Base-by-base conservation (phyloP, 1,140 invertebrate genomes). In the Lanistes nyassanus region DNA sequence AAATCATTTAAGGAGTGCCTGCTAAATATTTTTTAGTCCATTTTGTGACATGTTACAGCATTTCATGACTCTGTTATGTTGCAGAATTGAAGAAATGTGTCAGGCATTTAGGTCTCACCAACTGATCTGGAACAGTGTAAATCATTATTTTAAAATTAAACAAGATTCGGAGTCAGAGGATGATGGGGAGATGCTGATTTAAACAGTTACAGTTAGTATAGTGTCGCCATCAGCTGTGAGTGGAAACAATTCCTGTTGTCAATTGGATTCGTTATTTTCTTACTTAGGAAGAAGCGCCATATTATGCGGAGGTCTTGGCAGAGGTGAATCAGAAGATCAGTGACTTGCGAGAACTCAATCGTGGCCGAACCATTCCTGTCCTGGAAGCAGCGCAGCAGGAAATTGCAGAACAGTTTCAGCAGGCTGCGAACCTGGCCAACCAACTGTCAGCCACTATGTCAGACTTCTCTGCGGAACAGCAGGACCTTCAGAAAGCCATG, bases 291-390 rank as follows among this genome's bases (percentile, higher is more conserved):
- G 96, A 98, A 89, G 87, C 97, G 39, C 93, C 95, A 0, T 91
- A 93, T 0, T 93, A 96, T 87, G 89, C 93, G 72, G 92, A 93
- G 71, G 89, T 96, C 0, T 93, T 93, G 83, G 92, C 93, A 78
- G 94, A 93, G 65, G 93, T 98, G 71, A 90, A 90, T 66, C 91
- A 93, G 26, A 97, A 98, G 90, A 93, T 93, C 55, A 92, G 93
- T 74, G 95, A 97, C 81, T 90, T 98, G 9, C 86, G 92, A 0
- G 94, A 95, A 82, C 88, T 97, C 7, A 97, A 95, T 87, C 92
- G 94, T 83, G 92, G 92, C 64, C 90, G 91, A 69, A 91, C 92
- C 31, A 93, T 95, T 13, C 91, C 93, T 26, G 93, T 93, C 29
- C 88, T 98, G 4, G 89, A 91, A 9, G 91, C 93, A 2, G 90